These are phyloP conservation scores for Sarcophaga bullata DNA, from an alignment of 1,140 invertebrate species.

Conservation along the genomic window DNA sequence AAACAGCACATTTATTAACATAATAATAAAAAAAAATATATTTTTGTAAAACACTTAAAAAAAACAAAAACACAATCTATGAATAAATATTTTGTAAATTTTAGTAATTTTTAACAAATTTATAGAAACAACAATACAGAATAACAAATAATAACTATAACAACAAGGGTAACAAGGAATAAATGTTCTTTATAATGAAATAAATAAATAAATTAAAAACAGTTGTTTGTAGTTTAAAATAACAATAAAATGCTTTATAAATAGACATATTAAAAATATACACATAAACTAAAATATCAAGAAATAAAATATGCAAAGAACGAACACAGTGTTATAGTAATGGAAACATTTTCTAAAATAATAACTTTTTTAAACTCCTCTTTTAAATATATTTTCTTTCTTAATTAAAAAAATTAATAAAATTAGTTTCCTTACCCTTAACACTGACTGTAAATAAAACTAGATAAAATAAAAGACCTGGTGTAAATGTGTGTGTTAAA, in stretches of 20 bases:
- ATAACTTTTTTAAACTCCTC: too few relatives aligned
- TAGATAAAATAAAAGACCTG: slow-evolving; percentile 7
- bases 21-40: slow-evolving; percentile 24
- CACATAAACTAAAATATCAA: neutral
- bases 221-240: neutral
- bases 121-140: neutral
- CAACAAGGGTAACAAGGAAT: slow-evolving; percentile 1
- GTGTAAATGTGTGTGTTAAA: slow-evolving; percentile 1
- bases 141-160: neutral
- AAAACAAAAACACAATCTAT: neutral
- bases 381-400: too few relatives aligned
- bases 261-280: neutral
- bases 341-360: too few relatives aligned
- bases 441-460: neutral
- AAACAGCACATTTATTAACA: slow-evolving; percentile 3
- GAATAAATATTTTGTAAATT: slow-evolving; percentile 34
- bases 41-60: slow-evolving; percentile 39
- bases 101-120: slow-evolving; percentile 21
- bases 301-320: too few relatives aligned
- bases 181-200: neutral
- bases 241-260: slow-evolving; percentile 5
- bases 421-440: neutral
- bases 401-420: too few relatives aligned
- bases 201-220: neutral
- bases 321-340: too few relatives aligned